phyloP scores from a whole-genome alignment of 1,140 invertebrate species.

The Calycopis cecrops region DNA sequence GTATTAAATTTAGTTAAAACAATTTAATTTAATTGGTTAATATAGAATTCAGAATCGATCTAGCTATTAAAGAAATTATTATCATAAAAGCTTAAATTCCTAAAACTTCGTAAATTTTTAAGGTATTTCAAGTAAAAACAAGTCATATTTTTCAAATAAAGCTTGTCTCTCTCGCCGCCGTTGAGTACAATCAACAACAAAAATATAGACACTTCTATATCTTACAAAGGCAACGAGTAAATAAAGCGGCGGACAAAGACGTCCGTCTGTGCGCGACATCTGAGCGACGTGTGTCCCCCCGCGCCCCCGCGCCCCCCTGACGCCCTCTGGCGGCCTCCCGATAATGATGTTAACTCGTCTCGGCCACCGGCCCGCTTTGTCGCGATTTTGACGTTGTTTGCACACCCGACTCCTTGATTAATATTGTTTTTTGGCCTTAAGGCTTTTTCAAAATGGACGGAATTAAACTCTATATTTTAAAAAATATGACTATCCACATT shows the following conservation, averaged over 20 bases:
- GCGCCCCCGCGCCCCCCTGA: constrained; percentile 30
- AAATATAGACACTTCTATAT: constrained; percentile 51
- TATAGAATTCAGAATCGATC: too few relatives aligned
- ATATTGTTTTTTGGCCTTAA: constrained; percentile 14
- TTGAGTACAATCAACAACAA: constrained; percentile 6
- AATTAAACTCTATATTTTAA: too few relatives aligned
- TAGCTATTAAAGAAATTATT: too few relatives aligned
- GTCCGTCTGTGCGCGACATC: constrained; percentile 67
- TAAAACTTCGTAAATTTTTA: too few relatives aligned
- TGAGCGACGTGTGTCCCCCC: constrained; percentile 68
- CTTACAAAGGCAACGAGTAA: constrained; percentile 47
- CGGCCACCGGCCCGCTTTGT: constrained; percentile 44
- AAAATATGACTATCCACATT: too few relatives aligned
- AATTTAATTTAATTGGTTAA: too few relatives aligned
- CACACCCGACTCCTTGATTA: constrained; percentile 19
- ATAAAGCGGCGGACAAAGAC: constrained; percentile 70
- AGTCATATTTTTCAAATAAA: too few relatives aligned
- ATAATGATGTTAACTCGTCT: constrained; percentile 63
- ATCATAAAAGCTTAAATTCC: too few relatives aligned
- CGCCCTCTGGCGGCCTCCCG: constrained; percentile 30
- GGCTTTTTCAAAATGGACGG: too few relatives aligned
- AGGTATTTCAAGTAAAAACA: too few relatives aligned
- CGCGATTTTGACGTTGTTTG: constrained; percentile 51
- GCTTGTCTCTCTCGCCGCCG: too few relatives aligned
- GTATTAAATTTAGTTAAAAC: too few relatives aligned